Base-by-base conservation (phyloP, 2,797 vertebrate species). In the Thaleichthys pacificus region DNA sequence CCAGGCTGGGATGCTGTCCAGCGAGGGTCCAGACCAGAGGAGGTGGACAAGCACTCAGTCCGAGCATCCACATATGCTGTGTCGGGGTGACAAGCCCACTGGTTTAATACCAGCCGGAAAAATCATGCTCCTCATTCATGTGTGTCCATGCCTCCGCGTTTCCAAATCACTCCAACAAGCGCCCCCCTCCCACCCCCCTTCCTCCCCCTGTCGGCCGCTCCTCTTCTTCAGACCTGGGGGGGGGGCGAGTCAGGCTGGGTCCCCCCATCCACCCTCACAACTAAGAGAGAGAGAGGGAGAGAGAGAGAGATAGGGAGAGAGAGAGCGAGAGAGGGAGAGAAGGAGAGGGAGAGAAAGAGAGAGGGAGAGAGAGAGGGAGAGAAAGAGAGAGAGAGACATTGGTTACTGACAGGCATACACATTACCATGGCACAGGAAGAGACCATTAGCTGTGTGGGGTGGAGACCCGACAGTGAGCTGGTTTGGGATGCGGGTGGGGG, bases 241-340 rank as follows among this genome's bases (percentile, higher is more conserved):
- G 86, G 1, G 91, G 93, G 84, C 84, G 90, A 87, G 81, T 88
- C 92, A 9, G 89, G 72, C 77, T 94, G 94, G 7, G 91, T 90
- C 28, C 80, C 91, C 1, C 94, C 94, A 0, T 98, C 96, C 56
- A 93, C 94, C 81, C 95, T 94, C 84, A 97, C 94, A 1, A 91
- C 95, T 97, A 90, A 9, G 38, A 79, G 21, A 75, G 77, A 77
- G 77, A n/a, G 56, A 71, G 24, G 64, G 47, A 63, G 68, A 58
- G 28, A 58, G 14, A 72, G 26, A 77, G 47, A 75, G 67, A 78
- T 7, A n/a, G n/a, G n/a, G 21, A 11, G 67, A 22, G 35, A 38
- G 35, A 32, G 61, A 62, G 14, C 32, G 61, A 62, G 8, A 64
- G 35, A 35, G 35, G 24, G 61, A 62, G 14, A 62, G 61, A 62